Base-by-base conservation (phyloP, 2,113 vertebrate genomes). In the Haplochromis burtoni region DNA sequence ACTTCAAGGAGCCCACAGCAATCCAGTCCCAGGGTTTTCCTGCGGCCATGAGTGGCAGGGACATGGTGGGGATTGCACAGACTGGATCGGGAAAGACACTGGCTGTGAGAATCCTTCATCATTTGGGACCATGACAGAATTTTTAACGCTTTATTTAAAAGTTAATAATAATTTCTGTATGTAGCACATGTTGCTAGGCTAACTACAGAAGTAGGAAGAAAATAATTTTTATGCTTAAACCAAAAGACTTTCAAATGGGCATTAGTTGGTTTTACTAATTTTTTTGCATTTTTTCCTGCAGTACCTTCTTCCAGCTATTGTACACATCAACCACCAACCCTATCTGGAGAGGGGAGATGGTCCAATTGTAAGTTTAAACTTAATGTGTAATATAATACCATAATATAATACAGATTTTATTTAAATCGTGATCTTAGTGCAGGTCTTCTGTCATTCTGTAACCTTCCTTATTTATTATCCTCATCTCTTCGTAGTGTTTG, bases 1-100 rank as follows among this genome's bases (percentile, higher is more conserved):
- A 98, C 87, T 99, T 99, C 89, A 98, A 97, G 81, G 99, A 99
- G 93, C 99, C 99, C 24, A 99, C 98, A 89, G 97, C 99, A 1
- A 99, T 99, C 94, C 99, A 99, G 95, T 96, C 97, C 87, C 99
- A 99, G 92, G 98, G 98, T 49, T 99, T 99, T 89, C 98, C 99
- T 0, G 92, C 98, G 55, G 99, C 99, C 8, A 96, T 99, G 49
- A 99, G 98, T 2, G 99, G 99, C 26, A 97, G 96, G n/a, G 99
- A 99, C 93, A 98, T 99, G 99, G 99, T 99, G 96, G 99, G 99
- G 95, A 99, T 99, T 82, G 98, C 98, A 2, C 98, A 99, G 95
- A 99, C 99, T 0, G 99, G 99, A 86, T 99, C 99, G 54, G 99
- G 99, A 86, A 99, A 99, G 94, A 99, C 99, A 0, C 93, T 99